Percentiles rank a stretch among this genome's conserved stretches.
Evolutionary conservation across 2,888 invertebrate genomes (phyloP).

Genomic region (Helleia helle): DNA sequence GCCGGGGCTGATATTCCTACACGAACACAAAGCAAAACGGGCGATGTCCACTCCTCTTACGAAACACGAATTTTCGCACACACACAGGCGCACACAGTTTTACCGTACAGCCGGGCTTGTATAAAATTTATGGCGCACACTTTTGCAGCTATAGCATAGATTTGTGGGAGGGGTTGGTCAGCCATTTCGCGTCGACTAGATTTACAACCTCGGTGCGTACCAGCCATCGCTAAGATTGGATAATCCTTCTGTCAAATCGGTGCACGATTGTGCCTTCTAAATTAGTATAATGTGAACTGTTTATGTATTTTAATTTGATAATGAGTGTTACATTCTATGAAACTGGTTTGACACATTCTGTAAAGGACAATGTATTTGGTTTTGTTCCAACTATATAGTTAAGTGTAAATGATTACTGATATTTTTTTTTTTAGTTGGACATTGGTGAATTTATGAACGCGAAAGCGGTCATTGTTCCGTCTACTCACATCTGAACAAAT

Average conservation of each 20-base stretch:
- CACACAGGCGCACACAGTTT: constrained; percentile 52
- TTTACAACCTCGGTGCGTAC: constrained; percentile 66
- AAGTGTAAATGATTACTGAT: too few relatives aligned
- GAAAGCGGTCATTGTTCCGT: too few relatives aligned
- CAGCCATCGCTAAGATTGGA: constrained; percentile 57
- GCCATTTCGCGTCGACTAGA: constrained; percentile 71
- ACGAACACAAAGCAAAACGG: constrained; percentile 57
- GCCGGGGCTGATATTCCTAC: constrained; percentile 39
- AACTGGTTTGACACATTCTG: too few relatives aligned
- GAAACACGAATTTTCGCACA: constrained; percentile 65
- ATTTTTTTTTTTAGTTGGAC: too few relatives aligned
- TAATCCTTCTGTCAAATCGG: constrained; percentile 26
- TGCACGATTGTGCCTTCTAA: constrained; percentile 23
- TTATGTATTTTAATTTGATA: constrained; percentile 21
- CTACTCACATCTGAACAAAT: too few relatives aligned
- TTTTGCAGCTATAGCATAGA: constrained; percentile 62
- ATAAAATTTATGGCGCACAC: constrained; percentile 74
- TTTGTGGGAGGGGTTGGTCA: constrained; percentile 61
- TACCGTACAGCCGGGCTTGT: constrained; percentile 63
- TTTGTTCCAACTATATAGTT: too few relatives aligned
- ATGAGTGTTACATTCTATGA: too few relatives aligned
- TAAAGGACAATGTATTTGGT: too few relatives aligned
- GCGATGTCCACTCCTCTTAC: constrained; percentile 60
- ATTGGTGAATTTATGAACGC: too few relatives aligned
- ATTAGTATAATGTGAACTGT: constrained; percentile 23